Evolutionary conservation across 2,797 vertebrate species (phyloP).

Genomic region (Sebastes minor): DNA sequence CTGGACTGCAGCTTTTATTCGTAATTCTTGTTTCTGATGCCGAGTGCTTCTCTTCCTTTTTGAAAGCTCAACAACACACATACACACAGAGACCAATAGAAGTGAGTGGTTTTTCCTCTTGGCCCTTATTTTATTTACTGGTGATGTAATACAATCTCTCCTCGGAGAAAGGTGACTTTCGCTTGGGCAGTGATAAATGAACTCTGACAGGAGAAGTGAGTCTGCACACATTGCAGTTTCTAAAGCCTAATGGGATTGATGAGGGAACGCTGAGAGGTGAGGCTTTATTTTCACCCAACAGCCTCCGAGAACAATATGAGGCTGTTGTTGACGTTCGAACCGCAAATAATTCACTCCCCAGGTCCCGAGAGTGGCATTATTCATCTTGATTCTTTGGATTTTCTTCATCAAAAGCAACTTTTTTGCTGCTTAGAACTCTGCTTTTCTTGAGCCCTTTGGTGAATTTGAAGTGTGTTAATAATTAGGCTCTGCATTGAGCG

Average conservation of each 20-base stretch:
- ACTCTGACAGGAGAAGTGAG: constrained; percentile 54
- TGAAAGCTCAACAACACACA: not conserved
- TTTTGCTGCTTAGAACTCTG: not conserved
- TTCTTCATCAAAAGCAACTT: constrained; percentile 1
- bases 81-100: not conserved
- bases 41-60: not conserved
- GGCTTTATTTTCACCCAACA: constrained; percentile 31
- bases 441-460: constrained; percentile 1
- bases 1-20: not conserved
- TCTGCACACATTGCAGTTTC: constrained; percentile 57
- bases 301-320: constrained; percentile 16
- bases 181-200: constrained; percentile 56
- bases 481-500: not conserved
- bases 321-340: constrained; percentile 1
- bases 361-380: not conserved
- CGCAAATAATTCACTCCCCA: constrained; percentile 6
- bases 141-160: constrained; percentile 44
- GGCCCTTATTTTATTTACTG: constrained; percentile 58
- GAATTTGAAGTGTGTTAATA: constrained; percentile 6
- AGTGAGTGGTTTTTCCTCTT: constrained; percentile 8
- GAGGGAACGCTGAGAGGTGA: constrained; percentile 40
- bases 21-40: not conserved
- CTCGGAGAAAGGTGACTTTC: constrained; percentile 64
- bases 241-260: constrained; percentile 63
- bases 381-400: constrained; percentile 14